phyloP scores from a whole-genome alignment of 2,888 invertebrate species.

The Balanococcus diminutus region DNA sequence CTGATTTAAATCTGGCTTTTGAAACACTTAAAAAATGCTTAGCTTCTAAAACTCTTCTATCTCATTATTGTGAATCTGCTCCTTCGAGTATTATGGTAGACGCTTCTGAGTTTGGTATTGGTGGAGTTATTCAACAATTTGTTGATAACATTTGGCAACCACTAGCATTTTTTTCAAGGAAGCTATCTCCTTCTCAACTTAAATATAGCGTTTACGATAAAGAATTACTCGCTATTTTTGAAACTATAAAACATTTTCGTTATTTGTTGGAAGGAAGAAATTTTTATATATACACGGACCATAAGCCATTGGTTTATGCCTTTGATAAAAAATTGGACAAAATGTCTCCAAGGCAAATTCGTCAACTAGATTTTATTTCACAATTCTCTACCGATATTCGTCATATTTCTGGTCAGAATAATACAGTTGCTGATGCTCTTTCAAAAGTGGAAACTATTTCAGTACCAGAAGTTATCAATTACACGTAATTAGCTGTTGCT shows the following conservation, averaged over 20 bases:
- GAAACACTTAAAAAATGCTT: slow-evolving; percentile 59
- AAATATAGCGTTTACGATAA: slow-evolving; percentile 33
- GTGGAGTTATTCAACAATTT: slow-evolving; percentile 61
- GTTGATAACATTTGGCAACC: slow-evolving; percentile 46
- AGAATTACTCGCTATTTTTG: slow-evolving; percentile 45
- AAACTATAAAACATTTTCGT: too few species aligned
- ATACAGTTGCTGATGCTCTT: too few species aligned
- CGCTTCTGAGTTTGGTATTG: slow-evolving; percentile 61
- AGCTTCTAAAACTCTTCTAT: slow-evolving; percentile 59
- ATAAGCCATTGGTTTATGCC: slow-evolving; percentile 56
- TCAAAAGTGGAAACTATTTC: slow-evolving; percentile 54
- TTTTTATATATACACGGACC: slow-evolving; percentile 56
- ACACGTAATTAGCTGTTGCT: not conserved
- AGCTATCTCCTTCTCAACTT: slow-evolving; percentile 40
- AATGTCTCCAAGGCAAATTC: too few species aligned
- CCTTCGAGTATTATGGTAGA: slow-evolving; percentile 60
- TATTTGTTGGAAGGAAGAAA: slow-evolving; percentile 57
- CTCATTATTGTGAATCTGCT: slow-evolving; percentile 59
- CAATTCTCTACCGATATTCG: slow-evolving; percentile 56
- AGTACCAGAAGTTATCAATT: slow-evolving; percentile 54
- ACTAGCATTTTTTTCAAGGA: slow-evolving; percentile 56
- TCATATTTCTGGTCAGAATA: slow-evolving; percentile 52
- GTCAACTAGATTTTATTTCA: slow-evolving; percentile 18
- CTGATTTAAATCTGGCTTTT: slow-evolving; percentile 58
- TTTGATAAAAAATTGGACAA: slow-evolving; percentile 50